Conservation (phyloP, 2,888 invertebrate species). For the Tineola bisselliella region DNA sequence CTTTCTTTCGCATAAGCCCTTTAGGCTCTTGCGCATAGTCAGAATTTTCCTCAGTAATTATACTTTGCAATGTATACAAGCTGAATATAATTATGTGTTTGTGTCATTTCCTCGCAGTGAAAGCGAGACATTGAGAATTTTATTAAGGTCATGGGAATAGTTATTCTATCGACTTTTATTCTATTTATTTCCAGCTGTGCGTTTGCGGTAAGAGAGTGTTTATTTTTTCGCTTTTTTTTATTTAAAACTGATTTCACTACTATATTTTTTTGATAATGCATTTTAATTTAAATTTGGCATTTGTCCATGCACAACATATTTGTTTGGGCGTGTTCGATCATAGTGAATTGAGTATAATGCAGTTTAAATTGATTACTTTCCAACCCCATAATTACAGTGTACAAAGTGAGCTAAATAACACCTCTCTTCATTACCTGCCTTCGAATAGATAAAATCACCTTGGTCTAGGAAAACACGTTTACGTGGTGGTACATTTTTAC, state of each 20-base stretch:
- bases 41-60: background rate
- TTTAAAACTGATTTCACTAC: no score
- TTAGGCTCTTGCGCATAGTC: no score
- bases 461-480: background rate
- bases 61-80: background rate
- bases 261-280: no score
- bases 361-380: no score
- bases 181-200: background rate
- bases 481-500: background rate
- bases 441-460: background rate
- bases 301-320: no score
- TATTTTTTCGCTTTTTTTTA: background rate
- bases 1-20: no score
- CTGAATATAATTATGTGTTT: background rate
- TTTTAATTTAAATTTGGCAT: no score
- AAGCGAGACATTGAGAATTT: background rate
- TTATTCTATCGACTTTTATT: background rate
- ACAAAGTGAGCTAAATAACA: background rate
- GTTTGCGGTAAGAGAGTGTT: background rate
- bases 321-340: no score
- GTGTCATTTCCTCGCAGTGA: background rate
- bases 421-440: background rate
- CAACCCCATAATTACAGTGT: no score
- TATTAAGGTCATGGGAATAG: constrained; percentile 3
- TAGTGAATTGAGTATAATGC: no score